These are phyloP conservation scores for Nasonia oneida DNA, from an alignment of 2,888 invertebrate genomes.

Conservation along the genomic window DNA sequence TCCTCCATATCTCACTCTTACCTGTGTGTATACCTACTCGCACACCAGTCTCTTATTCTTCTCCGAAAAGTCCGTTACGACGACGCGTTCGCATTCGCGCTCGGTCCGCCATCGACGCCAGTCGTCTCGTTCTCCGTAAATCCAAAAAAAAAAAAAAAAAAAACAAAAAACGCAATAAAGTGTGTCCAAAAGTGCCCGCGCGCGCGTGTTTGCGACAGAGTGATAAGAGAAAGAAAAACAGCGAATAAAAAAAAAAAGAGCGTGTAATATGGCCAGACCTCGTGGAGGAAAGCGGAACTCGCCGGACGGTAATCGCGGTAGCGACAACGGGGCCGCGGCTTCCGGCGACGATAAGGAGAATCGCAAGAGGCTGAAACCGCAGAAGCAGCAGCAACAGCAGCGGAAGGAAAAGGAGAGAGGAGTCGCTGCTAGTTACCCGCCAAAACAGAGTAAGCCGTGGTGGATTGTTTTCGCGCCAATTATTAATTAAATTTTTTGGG, in stretches of 20 bases:
- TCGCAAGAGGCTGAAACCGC: slow-evolving; percentile 19
- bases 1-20: too few species aligned
- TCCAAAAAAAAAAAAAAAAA: too few species aligned
- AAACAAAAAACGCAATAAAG: not conserved
- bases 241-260: not conserved
- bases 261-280: not conserved
- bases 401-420: slow-evolving; percentile 1
- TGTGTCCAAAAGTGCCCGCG: not conserved
- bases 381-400: not conserved
- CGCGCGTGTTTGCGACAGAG: not conserved
- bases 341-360: slow-evolving; percentile 22
- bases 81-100: not conserved
- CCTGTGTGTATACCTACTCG: too few species aligned
- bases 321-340: not conserved
- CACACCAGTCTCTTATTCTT: not conserved
- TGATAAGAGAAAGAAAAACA: not conserved
- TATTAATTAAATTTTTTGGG: too few species aligned
- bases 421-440: not conserved
- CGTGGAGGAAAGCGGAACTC: slow-evolving; percentile 23
- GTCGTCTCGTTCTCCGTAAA: not conserved
- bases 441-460: slow-evolving; percentile 25
- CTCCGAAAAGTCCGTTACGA: slow-evolving; percentile 1
- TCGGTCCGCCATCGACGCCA: not conserved
- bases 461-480: not conserved
- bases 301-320: not conserved